These are phyloP conservation scores for Mesochorus sp. DNA, from an alignment of 2,888 invertebrate genomes.

Conservation along the genomic window DNA sequence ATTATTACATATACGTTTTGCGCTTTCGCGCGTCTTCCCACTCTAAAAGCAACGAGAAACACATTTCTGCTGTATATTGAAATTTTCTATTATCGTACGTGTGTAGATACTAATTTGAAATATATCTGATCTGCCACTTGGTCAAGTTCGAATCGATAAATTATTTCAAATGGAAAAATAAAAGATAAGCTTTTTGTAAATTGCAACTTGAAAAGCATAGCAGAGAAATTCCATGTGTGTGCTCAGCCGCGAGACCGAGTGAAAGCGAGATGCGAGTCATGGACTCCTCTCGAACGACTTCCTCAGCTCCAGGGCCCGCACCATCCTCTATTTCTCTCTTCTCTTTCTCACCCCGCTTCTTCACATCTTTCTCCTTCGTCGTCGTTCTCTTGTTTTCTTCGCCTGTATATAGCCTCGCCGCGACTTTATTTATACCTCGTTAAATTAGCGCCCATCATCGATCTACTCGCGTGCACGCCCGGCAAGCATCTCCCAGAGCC, in stretches of 20 bases:
- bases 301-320: slow-evolving; percentile 50
- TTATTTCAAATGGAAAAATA: neutral
- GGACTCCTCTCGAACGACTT: slow-evolving; percentile 65
- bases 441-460: slow-evolving; percentile 78
- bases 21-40: slow-evolving; percentile 48
- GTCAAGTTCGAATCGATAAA: neutral
- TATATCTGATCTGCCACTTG: neutral
- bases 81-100: no score
- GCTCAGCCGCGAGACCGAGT: slow-evolving; percentile 16
- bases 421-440: slow-evolving; percentile 78
- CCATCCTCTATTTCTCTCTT: slow-evolving; percentile 52
- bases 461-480: slow-evolving; percentile 67
- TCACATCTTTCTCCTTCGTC: slow-evolving; percentile 54
- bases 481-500: slow-evolving; percentile 44
- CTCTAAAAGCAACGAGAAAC: slow-evolving; percentile 16
- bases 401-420: slow-evolving; percentile 55
- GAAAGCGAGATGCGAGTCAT: slow-evolving; percentile 45
- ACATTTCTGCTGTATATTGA: neutral
- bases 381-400: slow-evolving; percentile 43
- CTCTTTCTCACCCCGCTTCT: slow-evolving; percentile 43
- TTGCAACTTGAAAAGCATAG: neutral
- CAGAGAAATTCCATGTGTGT: slow-evolving; percentile 22
- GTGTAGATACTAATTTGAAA: no score
- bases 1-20: slow-evolving; percentile 50
- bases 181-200: neutral